Evolutionary conservation across 2,113 vertebrate genomes (phyloP), one percentile per base, ranked within the genome.

Genomic region (Corythornis cristatus): DNA sequence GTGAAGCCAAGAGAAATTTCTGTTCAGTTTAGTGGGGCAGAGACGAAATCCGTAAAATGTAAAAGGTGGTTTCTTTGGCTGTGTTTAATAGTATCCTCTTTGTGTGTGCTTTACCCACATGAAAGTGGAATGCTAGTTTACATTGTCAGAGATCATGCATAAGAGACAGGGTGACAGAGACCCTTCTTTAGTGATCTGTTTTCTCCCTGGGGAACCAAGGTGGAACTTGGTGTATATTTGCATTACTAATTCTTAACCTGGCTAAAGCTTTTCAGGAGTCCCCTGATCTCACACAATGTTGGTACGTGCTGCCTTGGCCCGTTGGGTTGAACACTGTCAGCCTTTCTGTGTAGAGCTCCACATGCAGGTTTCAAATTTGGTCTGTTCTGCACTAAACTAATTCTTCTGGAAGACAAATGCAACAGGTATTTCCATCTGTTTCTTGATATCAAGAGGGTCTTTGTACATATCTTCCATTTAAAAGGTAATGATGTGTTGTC

Each of bases 281-380:
- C 53, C 65, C 43, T 81, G 83, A 45, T 86, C 45, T 90, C 76
- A 48, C 74, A 45, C 56, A 71, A 20, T 22, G 45, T 87, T 67
- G 46, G 76, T 88, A 51, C 50, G 18, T 64, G 42, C 35, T 77
- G 71, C 65, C 60, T 92, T 77, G 65, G 65, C 53, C 40, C 45
- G 9, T 78, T 78, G 80, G 35, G 61, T 22, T 58, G 53, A 88
- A 56, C 75, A 53, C n/a, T 75, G 12, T 93, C 53, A 92, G 25
- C 61, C 37, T 78, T 88, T 81, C 61, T 92, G 8, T 53, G 51
- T 75, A 71, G 83, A 74, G 26, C 40, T 91, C 45, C 70, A 84
- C 31, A 25, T 74, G n/a, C 50, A 86, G 57, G 19, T 88, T 93
- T 86, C 76, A 93, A 40, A 81, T 92, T 89, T 88, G 73, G 22